Evolutionary conservation across 2,113 vertebrate species (phyloP).

Genomic region (Acanthochromis polyacanthus): DNA sequence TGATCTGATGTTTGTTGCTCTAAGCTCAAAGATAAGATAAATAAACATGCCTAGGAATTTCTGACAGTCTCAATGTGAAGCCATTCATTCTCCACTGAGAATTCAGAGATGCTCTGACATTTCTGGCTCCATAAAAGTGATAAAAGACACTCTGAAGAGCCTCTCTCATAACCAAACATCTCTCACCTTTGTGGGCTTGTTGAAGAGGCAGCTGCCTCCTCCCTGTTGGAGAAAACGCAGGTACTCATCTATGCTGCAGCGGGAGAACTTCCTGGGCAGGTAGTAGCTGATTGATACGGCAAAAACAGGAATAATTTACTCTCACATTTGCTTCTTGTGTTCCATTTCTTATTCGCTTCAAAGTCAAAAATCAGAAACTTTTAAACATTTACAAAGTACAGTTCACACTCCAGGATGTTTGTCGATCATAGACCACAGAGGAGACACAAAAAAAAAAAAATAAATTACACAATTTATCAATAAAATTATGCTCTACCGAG

Average conservation of each 20-base stretch:
- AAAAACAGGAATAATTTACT: neutral
- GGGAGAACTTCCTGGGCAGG: conserved; percentile 95
- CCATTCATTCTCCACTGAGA: too few species aligned
- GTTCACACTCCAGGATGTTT: too few species aligned
- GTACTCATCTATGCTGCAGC: conserved; percentile 96
- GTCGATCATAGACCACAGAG: too few species aligned
- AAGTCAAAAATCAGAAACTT: too few species aligned
- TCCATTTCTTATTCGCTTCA: neutral
- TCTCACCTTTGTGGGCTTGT: conserved; percentile 94
- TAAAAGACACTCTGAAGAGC: neutral
- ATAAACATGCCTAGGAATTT: neutral
- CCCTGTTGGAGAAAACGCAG: conserved; percentile 94
- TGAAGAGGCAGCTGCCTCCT: conserved; percentile 97
- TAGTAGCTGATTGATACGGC: conserved; percentile 86
- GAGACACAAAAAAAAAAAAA: too few species aligned
- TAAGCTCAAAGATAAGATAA: neutral
- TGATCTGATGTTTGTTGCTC: too few species aligned
- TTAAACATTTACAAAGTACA: too few species aligned
- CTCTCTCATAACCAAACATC: neutral
- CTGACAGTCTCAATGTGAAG: neutral
- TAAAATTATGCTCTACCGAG: neutral
- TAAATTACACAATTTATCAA: too few species aligned
- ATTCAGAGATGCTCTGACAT: neutral
- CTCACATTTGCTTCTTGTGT: neutral
- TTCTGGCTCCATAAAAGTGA: neutral